Base-by-base conservation (phyloP, 2,888 invertebrate genomes). In the Xestia sexstrigata region DNA sequence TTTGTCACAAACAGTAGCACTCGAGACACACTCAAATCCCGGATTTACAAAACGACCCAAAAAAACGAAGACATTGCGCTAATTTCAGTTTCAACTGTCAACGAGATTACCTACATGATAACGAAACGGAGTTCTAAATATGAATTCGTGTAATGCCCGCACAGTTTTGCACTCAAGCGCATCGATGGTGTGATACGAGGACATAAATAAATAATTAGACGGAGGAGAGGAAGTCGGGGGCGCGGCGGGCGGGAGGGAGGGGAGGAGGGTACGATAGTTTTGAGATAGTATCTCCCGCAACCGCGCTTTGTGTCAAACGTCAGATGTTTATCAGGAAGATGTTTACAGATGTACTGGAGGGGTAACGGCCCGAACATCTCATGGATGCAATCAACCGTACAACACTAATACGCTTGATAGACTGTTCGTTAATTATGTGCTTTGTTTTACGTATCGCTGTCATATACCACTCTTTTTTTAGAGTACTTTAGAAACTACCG, bases 261-360 rank as follows among this genome's bases (percentile, higher is more conserved):
- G 92, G 90, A 92, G 68, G 70, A 39, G 90, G 91, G 91, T 89
- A 92, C 92, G 93, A 95, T 95, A 95, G 96, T 96, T 95, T 94
- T 88, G 93, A 95, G 96, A 96, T 96, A 92, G 87, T 93, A 96
- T 96, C 96, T 93, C 91, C 90, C 91, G 95, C 95, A 95, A 95
- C 95, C 96, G 95, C 95, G 96, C 96, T 96, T 96, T 96, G 96
- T 96, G 96, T 96, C 96, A 96, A 96, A 95, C 96, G 96, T 96
- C 96, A 96, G 96, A 96, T 96, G 90, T 77, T 94, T 95, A 96
- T 96, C 96, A 92, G 82, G 90, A 91, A 95, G 95, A 96, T 96
- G 96, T 96, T 96, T 96, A 96, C 96, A 96, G 96, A 96, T 96
- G 96, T 96, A 95, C 93, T 93, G 91, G 93, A 94, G 95, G 95